phyloP scores from a whole-genome alignment of 2,888 invertebrate species.

The Phyto melanocephala region DNA sequence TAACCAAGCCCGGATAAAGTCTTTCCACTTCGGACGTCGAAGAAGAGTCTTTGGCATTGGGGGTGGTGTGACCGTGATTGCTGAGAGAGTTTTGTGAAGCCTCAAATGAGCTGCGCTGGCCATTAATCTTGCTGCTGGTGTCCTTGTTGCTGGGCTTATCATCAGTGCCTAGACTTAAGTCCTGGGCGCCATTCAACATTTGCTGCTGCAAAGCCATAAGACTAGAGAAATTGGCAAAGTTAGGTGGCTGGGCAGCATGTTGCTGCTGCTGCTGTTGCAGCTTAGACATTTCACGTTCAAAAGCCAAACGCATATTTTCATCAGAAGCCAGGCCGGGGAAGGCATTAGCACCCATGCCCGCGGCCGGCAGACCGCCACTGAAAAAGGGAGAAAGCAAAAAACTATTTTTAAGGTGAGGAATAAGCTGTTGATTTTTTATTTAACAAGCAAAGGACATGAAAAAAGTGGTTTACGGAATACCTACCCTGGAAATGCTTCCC shows the following conservation, averaged over 20 bases:
- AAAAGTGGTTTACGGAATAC: constrained; percentile 66
- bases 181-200: constrained; percentile 83
- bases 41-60: constrained; percentile 80
- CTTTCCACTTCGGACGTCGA: constrained; percentile 70
- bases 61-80: constrained; percentile 59
- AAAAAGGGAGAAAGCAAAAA: constrained; percentile 92
- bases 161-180: constrained; percentile 90
- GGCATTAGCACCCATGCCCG: constrained; percentile 69
- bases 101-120: constrained; percentile 75
- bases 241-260: constrained; percentile 80
- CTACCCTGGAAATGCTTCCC: constrained; percentile 90
- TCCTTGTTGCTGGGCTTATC: constrained; percentile 66
- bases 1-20: constrained; percentile 65
- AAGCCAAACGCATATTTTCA: constrained; percentile 92
- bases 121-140: constrained; percentile 77
- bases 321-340: constrained; percentile 80
- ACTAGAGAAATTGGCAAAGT: constrained; percentile 81
- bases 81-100: constrained; percentile 64
- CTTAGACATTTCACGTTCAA: constrained; percentile 94
- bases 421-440: not conserved
- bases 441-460: too few relatives aligned
- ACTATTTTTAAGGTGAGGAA: constrained; percentile 78
- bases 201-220: constrained; percentile 90
- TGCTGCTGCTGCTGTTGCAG: constrained; percentile 83
- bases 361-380: constrained; percentile 80